Conservation (phyloP, 2,888 invertebrate species). For the Apamea epomidion region DNA sequence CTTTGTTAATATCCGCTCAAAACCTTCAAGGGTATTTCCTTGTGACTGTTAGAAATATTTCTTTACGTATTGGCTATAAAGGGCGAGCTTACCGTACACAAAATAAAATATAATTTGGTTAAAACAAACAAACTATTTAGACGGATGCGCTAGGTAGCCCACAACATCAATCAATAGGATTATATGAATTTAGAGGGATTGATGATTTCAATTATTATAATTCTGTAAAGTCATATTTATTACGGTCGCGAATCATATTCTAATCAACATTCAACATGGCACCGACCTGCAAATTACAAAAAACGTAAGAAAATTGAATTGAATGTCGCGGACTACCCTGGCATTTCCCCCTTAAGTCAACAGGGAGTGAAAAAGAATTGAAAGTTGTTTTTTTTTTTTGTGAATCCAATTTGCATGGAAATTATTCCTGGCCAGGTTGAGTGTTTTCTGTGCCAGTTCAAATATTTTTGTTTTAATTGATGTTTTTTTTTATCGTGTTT, state of each 20-base stretch:
- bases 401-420: constrained; percentile 40
- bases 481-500: background rate
- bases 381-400: background rate
- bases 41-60: constrained; percentile 15
- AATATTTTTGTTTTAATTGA: constrained; percentile 17
- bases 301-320: no score
- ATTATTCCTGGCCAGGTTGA: constrained; percentile 11
- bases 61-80: no score
- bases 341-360: background rate
- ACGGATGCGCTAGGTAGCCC: no score
- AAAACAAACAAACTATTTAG: background rate
- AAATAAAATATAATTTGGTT: constrained; percentile 19
- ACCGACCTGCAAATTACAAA: no score
- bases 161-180: no score
- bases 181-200: no score
- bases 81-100: constrained; percentile 20
- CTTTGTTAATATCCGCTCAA: background rate
- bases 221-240: no score
- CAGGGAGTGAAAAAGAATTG: background rate
- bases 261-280: no score
- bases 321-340: no score
- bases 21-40: constrained; percentile 13
- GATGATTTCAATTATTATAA: no score
- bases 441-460: background rate
- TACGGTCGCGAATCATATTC: no score